These are phyloP conservation scores for Microctonus aethiopoides DNA, from an alignment of 2,888 invertebrate species.

Conservation along the genomic window DNA sequence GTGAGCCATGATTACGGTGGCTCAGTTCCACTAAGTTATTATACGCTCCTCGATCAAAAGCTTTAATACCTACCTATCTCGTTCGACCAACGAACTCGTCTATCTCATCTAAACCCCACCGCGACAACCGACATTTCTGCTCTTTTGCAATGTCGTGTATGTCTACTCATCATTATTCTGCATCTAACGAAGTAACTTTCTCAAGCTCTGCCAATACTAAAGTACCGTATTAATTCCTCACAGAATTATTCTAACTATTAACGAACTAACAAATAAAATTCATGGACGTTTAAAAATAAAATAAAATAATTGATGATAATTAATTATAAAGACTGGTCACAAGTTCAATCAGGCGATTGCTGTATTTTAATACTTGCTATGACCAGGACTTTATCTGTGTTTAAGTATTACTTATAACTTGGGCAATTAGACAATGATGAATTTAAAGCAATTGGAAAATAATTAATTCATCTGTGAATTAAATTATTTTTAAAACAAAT, in stretches of 20 bases:
- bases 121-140: background rate
- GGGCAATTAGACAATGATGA: too few species aligned
- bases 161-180: conserved; percentile 31
- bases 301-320: too few species aligned
- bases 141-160: conserved; percentile 30
- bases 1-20: conserved; percentile 45
- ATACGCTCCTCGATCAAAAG: conserved; percentile 54
- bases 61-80: conserved; percentile 45
- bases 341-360: too few species aligned
- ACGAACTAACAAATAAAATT: too few species aligned
- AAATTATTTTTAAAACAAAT: background rate
- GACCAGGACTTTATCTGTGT: too few species aligned
- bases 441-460: too few species aligned
- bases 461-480: background rate
- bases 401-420: too few species aligned
- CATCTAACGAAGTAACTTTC: conserved; percentile 36
- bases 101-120: background rate
- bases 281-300: too few species aligned
- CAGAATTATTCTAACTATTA: too few species aligned
- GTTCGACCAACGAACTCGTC: conserved; percentile 7
- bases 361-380: too few species aligned
- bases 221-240: conserved; percentile 27
- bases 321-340: too few species aligned
- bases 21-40: conserved; percentile 52
- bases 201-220: background rate